Evolutionary conservation across 2,888 invertebrate species (phyloP).

Genomic region (Drosophila villosipedis): DNA sequence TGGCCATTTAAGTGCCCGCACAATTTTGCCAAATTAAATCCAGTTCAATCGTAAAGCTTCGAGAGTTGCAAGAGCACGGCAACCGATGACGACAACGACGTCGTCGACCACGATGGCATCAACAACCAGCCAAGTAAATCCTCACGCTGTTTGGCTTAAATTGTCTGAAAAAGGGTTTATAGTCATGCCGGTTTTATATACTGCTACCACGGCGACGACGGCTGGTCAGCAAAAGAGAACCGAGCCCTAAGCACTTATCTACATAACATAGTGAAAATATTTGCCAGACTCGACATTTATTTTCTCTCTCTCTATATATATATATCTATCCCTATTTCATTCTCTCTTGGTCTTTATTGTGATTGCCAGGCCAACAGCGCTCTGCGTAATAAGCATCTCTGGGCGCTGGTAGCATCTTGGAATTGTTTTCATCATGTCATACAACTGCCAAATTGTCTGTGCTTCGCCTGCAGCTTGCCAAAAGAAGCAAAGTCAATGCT

Average conservation of each 20-base stretch:
- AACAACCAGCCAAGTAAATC: constrained; percentile 60
- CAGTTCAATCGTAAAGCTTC: constrained; percentile 75
- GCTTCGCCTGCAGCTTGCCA: constrained; percentile 62
- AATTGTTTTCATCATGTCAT: constrained; percentile 79
- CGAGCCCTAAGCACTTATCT: constrained; percentile 70
- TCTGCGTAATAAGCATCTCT: constrained; percentile 64
- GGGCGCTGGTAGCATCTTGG: constrained; percentile 43
- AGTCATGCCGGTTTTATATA: constrained; percentile 76
- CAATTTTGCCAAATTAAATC: constrained; percentile 79
- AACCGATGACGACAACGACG: neutral
- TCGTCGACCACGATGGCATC: constrained; percentile 17
- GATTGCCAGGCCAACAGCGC: constrained; percentile 62
- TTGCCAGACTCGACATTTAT: constrained; percentile 38
- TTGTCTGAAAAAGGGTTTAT: constrained; percentile 82
- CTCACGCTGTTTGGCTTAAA: constrained; percentile 76
- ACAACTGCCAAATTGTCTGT: constrained; percentile 67
- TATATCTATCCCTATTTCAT: neutral
- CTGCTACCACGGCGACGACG: constrained; percentile 7
- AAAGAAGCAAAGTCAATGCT: constrained; percentile 47
- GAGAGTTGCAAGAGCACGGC: constrained; percentile 35
- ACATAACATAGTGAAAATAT: constrained; percentile 74
- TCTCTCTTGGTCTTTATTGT: constrained; percentile 49
- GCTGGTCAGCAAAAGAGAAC: neutral
- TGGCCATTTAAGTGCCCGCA: constrained; percentile 75
- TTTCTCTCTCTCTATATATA: neutral